Evolutionary conservation across 1,140 invertebrate species (phyloP).

Genomic region (Hormaphis cornu): DNA sequence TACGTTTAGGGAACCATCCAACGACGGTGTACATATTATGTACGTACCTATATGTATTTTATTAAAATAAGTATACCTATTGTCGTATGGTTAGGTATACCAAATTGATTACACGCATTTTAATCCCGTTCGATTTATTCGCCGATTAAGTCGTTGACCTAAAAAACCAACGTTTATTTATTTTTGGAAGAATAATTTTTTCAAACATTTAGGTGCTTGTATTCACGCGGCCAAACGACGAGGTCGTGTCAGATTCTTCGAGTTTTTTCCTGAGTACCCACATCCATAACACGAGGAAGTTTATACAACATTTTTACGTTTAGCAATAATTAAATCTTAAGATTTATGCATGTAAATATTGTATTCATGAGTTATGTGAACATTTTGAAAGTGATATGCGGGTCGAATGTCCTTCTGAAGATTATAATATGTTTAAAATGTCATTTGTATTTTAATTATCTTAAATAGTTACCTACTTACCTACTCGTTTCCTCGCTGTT

Average conservation of each 20-base stretch:
- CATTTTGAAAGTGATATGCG: conserved; percentile 2
- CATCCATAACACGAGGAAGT: background rate
- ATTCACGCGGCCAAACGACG: background rate
- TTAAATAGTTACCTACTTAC: no score
- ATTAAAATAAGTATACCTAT: no score
- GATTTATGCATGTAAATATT: conserved; percentile 3
- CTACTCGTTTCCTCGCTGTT: background rate
- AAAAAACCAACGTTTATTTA: background rate
- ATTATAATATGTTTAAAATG: conserved; percentile 24
- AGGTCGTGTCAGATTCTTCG: background rate
- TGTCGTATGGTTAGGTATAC: background rate
- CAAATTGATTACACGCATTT: background rate
- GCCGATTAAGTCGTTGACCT: background rate
- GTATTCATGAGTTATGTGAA: no score
- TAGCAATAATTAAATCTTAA: background rate
- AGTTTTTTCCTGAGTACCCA: background rate
- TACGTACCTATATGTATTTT: no score
- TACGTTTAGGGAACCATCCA: background rate
- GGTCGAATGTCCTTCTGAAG: conserved; percentile 9
- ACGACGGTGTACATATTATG: background rate
- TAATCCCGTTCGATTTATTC: background rate
- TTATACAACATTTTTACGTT: background rate
- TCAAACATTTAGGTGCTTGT: background rate
- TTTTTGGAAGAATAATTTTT: background rate
- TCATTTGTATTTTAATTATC: conserved; percentile 2